A percentile compares a stretch with the other conserved stretches of the same genome.
phyloP scores from a whole-genome alignment of 1,140 invertebrate species.

The Lysiphlebus fabarum region DNA sequence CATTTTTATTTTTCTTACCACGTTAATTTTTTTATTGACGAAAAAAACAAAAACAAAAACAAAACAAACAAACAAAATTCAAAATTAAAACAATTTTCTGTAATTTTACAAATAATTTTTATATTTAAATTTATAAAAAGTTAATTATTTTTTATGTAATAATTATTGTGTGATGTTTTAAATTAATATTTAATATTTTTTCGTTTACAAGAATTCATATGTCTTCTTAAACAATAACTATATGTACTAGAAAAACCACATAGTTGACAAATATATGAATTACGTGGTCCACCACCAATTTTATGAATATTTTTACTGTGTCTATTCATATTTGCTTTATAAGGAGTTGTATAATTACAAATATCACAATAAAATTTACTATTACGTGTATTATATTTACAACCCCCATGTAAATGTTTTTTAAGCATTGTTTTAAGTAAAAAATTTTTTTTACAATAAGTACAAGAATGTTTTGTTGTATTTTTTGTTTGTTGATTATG shows the following conservation, averaged over 20 bases:
- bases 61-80: too few species aligned
- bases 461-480: too few species aligned
- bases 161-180: not conserved
- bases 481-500: too few species aligned
- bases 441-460: not conserved
- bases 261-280: slow-evolving; percentile 42
- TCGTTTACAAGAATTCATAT: slow-evolving; percentile 6
- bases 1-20: too few species aligned
- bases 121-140: too few species aligned
- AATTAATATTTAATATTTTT: not conserved
- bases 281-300: slow-evolving; percentile 24
- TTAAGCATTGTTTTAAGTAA: slow-evolving; percentile 41
- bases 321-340: slow-evolving; percentile 46
- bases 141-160: not conserved
- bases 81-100: too few species aligned
- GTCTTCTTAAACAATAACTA: slow-evolving; percentile 30
- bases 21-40: too few species aligned
- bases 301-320: slow-evolving; percentile 42
- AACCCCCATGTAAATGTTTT: slow-evolving; percentile 54
- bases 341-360: slow-evolving; percentile 52
- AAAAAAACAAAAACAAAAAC: too few species aligned
- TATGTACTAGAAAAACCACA: slow-evolving; percentile 44
- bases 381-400: slow-evolving; percentile 54
- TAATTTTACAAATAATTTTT: too few species aligned
- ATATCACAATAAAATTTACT: slow-evolving; percentile 49